Base-by-base conservation (phyloP, 2,113 vertebrate species). In the Cyprinus carpio region DNA sequence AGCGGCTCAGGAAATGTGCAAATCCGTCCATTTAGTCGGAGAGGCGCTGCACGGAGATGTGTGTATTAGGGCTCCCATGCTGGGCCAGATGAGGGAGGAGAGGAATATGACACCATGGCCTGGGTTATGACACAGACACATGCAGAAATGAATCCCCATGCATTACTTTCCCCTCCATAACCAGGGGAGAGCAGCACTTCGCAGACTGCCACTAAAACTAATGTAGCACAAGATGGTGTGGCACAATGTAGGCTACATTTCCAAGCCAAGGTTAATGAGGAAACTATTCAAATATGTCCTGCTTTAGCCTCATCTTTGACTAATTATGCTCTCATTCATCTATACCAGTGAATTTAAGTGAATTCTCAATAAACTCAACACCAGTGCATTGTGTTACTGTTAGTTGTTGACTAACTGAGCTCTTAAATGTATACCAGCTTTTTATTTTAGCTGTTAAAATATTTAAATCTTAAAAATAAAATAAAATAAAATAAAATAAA, bases 1-100 rank as follows among this genome's bases (percentile, higher is more conserved):
- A 93, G 93, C 92, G 94, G 94, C 93, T 91, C 94, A 96, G 95
- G 92, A 95, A 95, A 96, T 95, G 94, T 96, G 94, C 96, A 98
- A 94, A 95, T 95, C 92, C 89, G 89, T 87, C 92, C 92, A 93
- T 94, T 94, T 94, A 93, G 93, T 90, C 91, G 88, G 89, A 93
- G 92, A 87, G 86, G 88, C 90, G 91, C 91, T 87, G 92, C 92
- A 90, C 89, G 91, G 94, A 95, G 94, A 97, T 91, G 94, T 96
- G 94, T 93, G 88, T 95, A 96, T 95, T 95, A 96, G 93, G 93
- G 95, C 91, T 91, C 94, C 90, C 94, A 95, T 95, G 93, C 94
- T 96, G 95, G 92, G 96, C 93, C 91, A 91, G 93, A 95, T 94
- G 94, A 94, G 95, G 93, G 92, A 90, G 93, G 93, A 93, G 93